phyloP scores from a whole-genome alignment of 2,113 vertebrate genomes.

The Onychostruthus taczanowskii region DNA sequence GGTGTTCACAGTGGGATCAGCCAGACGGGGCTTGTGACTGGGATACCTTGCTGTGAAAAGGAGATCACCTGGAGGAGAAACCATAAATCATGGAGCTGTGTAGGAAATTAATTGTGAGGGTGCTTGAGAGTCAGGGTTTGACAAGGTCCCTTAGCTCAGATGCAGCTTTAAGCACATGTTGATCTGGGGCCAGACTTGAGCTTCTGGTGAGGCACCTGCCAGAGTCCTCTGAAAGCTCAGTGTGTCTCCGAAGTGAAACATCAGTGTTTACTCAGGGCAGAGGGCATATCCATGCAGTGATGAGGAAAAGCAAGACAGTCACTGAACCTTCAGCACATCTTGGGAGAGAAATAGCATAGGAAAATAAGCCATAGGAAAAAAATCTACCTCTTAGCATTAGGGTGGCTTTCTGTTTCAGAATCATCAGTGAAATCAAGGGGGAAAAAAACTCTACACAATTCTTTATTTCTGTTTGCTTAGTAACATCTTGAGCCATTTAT shows the following conservation, averaged over 20 bases:
- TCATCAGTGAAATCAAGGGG: neutral
- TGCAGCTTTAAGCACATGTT: neutral
- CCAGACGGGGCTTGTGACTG: neutral
- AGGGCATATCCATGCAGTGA: neutral
- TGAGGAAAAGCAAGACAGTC: neutral
- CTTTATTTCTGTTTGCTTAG: neutral
- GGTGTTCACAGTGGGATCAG: accelerated
- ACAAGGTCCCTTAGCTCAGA: neutral
- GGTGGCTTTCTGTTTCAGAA: neutral
- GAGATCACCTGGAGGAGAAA: neutral
- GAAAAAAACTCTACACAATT: neutral
- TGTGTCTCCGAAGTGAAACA: neutral
- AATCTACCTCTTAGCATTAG: neutral
- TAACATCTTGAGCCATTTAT: neutral
- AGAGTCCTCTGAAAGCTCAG: neutral
- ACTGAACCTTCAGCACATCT: neutral
- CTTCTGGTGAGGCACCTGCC: neutral
- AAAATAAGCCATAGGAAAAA: neutral
- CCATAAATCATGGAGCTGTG: neutral
- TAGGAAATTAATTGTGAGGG: neutral
- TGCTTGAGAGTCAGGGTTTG: neutral
- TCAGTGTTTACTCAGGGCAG: neutral
- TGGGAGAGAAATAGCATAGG: neutral
- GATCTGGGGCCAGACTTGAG: neutral
- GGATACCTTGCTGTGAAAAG: neutral